These are phyloP conservation scores for Phocides pigmalion DNA, from an alignment of 1,140 invertebrate genomes.

Conservation along the genomic window DNA sequence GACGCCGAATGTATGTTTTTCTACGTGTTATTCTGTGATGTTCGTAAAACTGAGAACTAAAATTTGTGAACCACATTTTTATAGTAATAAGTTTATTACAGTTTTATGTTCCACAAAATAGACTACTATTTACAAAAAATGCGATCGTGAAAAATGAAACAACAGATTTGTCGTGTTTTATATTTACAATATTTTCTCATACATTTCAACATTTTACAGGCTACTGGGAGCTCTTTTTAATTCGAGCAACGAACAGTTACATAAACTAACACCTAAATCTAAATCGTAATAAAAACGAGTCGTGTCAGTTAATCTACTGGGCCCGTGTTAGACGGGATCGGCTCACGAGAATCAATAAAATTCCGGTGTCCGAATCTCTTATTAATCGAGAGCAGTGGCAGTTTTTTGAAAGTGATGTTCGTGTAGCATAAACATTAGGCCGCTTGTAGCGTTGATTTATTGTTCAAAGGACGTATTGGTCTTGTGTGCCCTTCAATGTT, in stretches of 20 bases:
- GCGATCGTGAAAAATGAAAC: constrained; percentile 64
- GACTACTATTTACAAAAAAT: not conserved
- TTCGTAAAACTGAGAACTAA: too few species aligned
- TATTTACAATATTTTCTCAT: constrained; percentile 83
- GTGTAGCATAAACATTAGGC: constrained; percentile 62
- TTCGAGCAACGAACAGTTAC: constrained; percentile 83
- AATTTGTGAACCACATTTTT: too few species aligned
- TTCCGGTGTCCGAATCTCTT: constrained; percentile 69
- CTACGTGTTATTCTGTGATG: too few species aligned
- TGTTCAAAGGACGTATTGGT: constrained; percentile 73
- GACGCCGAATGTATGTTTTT: too few species aligned
- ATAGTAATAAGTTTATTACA: too few species aligned
- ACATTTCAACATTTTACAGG: constrained; percentile 82
- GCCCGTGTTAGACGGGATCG: constrained; percentile 60
- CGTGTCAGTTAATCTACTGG: constrained; percentile 76
- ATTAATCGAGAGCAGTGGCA: constrained; percentile 75
- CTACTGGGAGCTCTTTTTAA: constrained; percentile 82
- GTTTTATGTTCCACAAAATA: not conserved
- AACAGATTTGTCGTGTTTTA: constrained; percentile 72
- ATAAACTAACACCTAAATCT: constrained; percentile 84
- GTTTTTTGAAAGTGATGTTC: constrained; percentile 70
- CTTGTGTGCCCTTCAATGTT: constrained; percentile 57
- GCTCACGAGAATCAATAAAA: constrained; percentile 81
- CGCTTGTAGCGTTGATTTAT: constrained; percentile 57
- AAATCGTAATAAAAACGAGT: constrained; percentile 80